These are phyloP conservation scores for Ceratotherium simum DNA, from an alignment of 2,113 vertebrate species.

Conservation along the genomic window DNA sequence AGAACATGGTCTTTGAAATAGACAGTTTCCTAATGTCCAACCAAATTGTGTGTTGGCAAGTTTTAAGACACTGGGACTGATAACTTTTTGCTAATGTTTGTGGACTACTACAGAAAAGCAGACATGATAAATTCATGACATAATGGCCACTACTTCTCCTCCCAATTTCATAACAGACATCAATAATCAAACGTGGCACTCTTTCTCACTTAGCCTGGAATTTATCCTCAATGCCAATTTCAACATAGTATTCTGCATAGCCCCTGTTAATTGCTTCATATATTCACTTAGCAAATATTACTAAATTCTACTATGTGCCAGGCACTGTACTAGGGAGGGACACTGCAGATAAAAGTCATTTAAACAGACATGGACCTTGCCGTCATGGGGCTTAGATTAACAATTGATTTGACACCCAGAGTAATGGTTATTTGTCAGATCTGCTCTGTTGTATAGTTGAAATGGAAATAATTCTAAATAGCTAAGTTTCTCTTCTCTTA, in stretches of 20 bases:
- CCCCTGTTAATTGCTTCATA: not conserved
- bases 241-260: not conserved
- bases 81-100: not conserved
- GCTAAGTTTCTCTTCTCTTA: not conserved
- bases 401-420: not conserved
- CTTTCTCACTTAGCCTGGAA: not conserved
- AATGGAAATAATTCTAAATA: not conserved
- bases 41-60: not conserved
- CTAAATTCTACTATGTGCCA: not conserved
- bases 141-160: rapidly evolving
- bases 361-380: not conserved
- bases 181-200: not conserved
- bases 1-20: not conserved
- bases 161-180: not conserved
- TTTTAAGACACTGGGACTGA: not conserved
- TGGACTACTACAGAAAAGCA: not conserved
- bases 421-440: not conserved
- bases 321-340: not conserved
- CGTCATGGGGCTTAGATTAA: not conserved
- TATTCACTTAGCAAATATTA: not conserved
- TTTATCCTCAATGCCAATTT: not conserved
- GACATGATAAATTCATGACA: not conserved
- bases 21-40: not conserved
- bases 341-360: not conserved
- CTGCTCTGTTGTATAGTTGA: not conserved